Evolutionary conservation across 2,888 invertebrate genomes (phyloP), one percentile per base, ranked within the genome.

Genomic region (Tiphia femorata): DNA sequence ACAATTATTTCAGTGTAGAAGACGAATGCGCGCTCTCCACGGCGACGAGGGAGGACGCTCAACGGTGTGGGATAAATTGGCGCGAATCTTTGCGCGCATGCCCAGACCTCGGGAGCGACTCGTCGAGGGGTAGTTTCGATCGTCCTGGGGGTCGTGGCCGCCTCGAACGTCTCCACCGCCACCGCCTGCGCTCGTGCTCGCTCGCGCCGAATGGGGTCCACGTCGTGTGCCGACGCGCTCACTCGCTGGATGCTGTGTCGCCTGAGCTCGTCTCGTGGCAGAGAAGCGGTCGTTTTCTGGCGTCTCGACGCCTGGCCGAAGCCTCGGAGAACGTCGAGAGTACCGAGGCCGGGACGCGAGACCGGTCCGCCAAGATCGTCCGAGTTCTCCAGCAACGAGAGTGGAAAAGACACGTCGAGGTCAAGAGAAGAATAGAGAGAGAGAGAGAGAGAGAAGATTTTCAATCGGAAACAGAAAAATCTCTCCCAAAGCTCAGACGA

Each of bases 111-210:
- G 27, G 23, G 50, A 65, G 38, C 43, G 62, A 62, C 63, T 61
- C 8, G 60, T 50, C 49, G 46, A 42, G 52, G 56, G 64, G 64
- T 63, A 58, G 69, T 23, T 70, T 70, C 70, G 70, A 70, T 70
- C 70, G 70, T 55, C 59, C 58, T n/a, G 59, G 60, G 58, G 68
- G 59, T 68, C 53, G 59, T 35, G 55, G 47, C 58, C 58, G 67
- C 52, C 57, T 53, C 57, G 53, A 30, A 33, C 46, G 37, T 27
- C 16, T 23, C n/a, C 38, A 25, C 12, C 35, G 48, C 23, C 27
- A 25, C 25, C 23, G 27, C 29, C n/a, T 29, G 44, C 19, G 19
- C 23, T 42, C 21, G 21, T 23, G 19, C 16, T 40, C 17, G 40
- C 10, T 10, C 3, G 8, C 21, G 38, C 25, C 35, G 27, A 33